Evolutionary conservation across 2,113 vertebrate species (phyloP).

Genomic region (Lampris incognitus): DNA sequence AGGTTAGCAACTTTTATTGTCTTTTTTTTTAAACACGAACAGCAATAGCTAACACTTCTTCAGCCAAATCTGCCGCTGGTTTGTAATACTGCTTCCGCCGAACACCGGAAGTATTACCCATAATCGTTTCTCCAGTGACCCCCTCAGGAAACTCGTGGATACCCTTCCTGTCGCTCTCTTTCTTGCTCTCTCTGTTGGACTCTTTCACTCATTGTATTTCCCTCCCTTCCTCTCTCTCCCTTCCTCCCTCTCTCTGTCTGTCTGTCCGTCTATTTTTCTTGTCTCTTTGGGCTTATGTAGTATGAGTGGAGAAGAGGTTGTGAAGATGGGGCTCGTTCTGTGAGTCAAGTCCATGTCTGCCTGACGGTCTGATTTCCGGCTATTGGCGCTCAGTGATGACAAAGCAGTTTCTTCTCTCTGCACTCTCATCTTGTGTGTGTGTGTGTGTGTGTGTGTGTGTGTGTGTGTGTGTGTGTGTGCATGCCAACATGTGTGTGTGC

Average conservation of each 20-base stretch:
- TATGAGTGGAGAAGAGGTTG: too few relatives aligned
- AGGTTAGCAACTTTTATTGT: too few relatives aligned
- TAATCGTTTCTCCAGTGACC: too few relatives aligned
- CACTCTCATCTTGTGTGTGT: slow-evolving; percentile 41
- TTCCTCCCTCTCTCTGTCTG: background rate
- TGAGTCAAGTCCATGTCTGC: slow-evolving; percentile 6
- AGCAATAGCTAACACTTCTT: too few relatives aligned
- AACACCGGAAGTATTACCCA: too few relatives aligned
- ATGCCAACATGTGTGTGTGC: background rate
- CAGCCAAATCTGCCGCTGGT: too few relatives aligned
- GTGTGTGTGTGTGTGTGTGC: background rate
- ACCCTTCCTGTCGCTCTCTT: background rate
- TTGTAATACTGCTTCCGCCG: too few relatives aligned
- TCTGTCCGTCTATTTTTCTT: background rate
- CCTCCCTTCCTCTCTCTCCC: background rate
- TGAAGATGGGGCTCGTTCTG: too few relatives aligned
- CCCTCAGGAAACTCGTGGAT: too few relatives aligned
- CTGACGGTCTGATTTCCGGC: slow-evolving; percentile 32
- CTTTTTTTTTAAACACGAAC: too few relatives aligned
- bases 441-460: slow-evolving; percentile 18
- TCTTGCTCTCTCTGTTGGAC: background rate
- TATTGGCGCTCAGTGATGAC: slow-evolving; percentile 56
- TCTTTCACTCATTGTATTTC: slow-evolving; percentile 17
- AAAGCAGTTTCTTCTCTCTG: slow-evolving; percentile 44
- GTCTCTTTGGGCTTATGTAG: background rate